Conservation (phyloP, 2,113 vertebrate species). For the Cololabis saira region DNA sequence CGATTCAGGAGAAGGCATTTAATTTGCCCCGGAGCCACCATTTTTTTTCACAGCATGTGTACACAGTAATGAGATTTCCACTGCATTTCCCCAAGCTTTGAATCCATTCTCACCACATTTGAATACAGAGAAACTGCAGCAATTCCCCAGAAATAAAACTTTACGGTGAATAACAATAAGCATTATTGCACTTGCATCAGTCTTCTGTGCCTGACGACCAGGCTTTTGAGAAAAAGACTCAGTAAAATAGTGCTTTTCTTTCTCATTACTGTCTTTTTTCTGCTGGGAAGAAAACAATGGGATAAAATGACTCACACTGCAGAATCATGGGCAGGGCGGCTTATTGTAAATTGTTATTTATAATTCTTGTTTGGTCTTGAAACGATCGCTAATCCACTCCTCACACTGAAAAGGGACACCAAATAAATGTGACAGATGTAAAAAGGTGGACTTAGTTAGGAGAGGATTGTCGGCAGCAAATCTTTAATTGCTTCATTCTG, state of each 20-base stretch:
- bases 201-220: conserved; percentile 26
- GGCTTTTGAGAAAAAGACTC: conserved; percentile 31
- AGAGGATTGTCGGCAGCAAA: neutral
- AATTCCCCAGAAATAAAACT: conserved; percentile 64
- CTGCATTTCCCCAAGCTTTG: conserved; percentile 64
- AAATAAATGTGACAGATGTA: conserved; percentile 31
- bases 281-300: conserved; percentile 61
- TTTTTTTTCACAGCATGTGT: conserved; percentile 68
- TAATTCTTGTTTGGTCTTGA: conserved; percentile 31
- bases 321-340: conserved; percentile 54
- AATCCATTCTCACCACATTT: conserved; percentile 61
- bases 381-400: conserved; percentile 37
- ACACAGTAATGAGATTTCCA: conserved; percentile 74
- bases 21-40: conserved; percentile 66
- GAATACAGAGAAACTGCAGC: conserved; percentile 53
- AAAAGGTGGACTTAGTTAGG: neutral
- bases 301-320: conserved; percentile 65
- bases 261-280: conserved; percentile 59
- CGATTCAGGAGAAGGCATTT: conserved; percentile 68
- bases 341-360: conserved; percentile 57
- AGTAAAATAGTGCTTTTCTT: conserved; percentile 59
- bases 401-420: conserved; percentile 2
- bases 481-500: conserved; percentile 10
- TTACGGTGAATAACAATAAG: conserved; percentile 68
- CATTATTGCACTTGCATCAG: conserved; percentile 52